A percentile compares a stretch with the other conserved stretches of the same genome.
Evolutionary conservation across 1,140 invertebrate species (phyloP).

Genomic region (Nasonia vitripennis): DNA sequence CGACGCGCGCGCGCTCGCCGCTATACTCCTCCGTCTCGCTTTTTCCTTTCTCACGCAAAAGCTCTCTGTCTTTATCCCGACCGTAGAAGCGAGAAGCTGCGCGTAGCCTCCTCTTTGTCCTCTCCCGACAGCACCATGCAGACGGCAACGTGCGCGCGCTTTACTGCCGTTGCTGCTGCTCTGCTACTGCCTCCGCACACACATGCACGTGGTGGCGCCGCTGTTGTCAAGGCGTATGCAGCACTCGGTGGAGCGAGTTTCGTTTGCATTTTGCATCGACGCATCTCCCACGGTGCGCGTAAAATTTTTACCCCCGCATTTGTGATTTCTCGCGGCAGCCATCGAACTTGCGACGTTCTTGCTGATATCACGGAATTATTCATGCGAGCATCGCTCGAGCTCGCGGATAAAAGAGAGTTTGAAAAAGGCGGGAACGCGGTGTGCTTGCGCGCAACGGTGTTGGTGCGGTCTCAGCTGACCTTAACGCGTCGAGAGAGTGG

Average conservation of each 20-base stretch:
- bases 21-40: constrained; percentile 44
- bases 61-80: constrained; percentile 45
- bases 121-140: constrained; percentile 28
- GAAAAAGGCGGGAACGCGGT: neutral
- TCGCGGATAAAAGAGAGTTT: neutral
- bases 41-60: constrained; percentile 28
- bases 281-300: neutral
- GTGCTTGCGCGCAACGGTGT: constrained; percentile 1
- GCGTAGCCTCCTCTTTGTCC: constrained; percentile 32
- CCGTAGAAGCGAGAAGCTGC: neutral
- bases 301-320: neutral
- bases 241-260: constrained; percentile 53
- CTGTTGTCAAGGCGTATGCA: constrained; percentile 71
- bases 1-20: constrained; percentile 23
- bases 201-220: constrained; percentile 68
- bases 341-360: neutral
- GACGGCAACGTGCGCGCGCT: constrained; percentile 34
- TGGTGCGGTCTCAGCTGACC: constrained; percentile 16
- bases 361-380: neutral
- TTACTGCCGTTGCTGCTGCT: constrained; percentile 26
- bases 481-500: neutral
- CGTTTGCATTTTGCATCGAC: constrained; percentile 7
- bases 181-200: constrained; percentile 52
- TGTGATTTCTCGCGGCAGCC: neutral
- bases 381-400: neutral